phyloP scores from a whole-genome alignment of 92 coral and sea anemone species.

The Zoanthus sansibaricus region DNA sequence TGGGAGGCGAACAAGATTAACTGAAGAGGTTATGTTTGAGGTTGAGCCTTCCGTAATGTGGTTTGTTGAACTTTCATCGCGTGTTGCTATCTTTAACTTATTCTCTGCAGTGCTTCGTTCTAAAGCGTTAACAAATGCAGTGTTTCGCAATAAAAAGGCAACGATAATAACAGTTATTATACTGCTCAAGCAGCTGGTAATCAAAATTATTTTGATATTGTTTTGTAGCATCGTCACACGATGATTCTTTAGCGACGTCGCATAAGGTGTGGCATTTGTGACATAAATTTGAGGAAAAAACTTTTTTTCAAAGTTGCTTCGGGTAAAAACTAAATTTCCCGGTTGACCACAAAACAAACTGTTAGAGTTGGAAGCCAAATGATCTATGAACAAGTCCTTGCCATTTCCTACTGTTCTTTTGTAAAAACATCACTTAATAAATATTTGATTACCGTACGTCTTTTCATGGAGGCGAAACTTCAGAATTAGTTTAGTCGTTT shows the following conservation, averaged over 20 bases:
- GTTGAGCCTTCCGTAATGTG: constrained; percentile 17
- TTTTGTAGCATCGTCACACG: constrained; percentile 20
- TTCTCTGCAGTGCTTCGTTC: constrained; percentile 28
- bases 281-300: background rate
- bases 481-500: background rate
- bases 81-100: background rate
- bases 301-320: background rate
- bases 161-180: constrained; percentile 71
- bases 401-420: background rate
- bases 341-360: background rate
- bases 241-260: background rate
- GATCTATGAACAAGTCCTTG: background rate
- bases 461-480: background rate
- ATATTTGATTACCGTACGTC: constrained; percentile 11
- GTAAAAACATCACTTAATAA: background rate
- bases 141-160: constrained; percentile 85
- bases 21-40: constrained; percentile 9
- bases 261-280: background rate
- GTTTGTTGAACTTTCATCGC: background rate
- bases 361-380: background rate
- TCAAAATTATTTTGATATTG: constrained; percentile 61
- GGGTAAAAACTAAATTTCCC: background rate
- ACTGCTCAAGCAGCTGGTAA: constrained; percentile 81
- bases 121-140: constrained; percentile 85
- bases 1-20: constrained; percentile 47